Percentiles rank a stretch among this genome's conserved stretches.
Evolutionary conservation across 2,888 invertebrate species (phyloP).

Genomic region (Dryomyza anilis): DNA sequence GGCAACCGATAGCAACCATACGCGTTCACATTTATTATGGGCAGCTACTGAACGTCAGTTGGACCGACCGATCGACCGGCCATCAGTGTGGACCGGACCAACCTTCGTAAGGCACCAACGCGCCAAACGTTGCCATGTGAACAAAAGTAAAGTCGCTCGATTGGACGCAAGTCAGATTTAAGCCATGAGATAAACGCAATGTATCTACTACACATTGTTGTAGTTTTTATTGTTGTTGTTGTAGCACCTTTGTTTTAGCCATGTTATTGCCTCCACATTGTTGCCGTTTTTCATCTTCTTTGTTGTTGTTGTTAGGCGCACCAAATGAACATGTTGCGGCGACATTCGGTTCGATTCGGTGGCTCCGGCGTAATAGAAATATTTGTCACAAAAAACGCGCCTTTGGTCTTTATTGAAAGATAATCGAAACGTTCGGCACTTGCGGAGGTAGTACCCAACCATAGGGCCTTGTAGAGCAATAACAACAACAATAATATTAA

Average conservation of each 20-base stretch:
- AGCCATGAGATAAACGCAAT: conserved; percentile 13
- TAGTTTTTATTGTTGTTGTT: too few species aligned
- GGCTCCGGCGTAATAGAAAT: conserved; percentile 2
- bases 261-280: background rate
- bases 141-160: conserved; percentile 3
- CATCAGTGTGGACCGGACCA: background rate
- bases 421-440: conserved; percentile 7
- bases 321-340: background rate
- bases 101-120: background rate
- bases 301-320: background rate
- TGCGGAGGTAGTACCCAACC: background rate
- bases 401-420: conserved; percentile 7
- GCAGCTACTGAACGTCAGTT: background rate
- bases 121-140: background rate
- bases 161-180: background rate
- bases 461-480: too few species aligned
- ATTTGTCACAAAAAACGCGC: conserved; percentile 24
- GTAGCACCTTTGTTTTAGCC: too few species aligned
- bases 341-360: background rate
- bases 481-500: too few species aligned
- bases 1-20: background rate
- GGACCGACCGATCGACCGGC: too few species aligned
- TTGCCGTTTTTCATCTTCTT: background rate
- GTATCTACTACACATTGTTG: too few species aligned
- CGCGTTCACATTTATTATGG: background rate